Conservation (phyloP, 2,888 invertebrate species). For the Drosophila koepferae region DNA sequence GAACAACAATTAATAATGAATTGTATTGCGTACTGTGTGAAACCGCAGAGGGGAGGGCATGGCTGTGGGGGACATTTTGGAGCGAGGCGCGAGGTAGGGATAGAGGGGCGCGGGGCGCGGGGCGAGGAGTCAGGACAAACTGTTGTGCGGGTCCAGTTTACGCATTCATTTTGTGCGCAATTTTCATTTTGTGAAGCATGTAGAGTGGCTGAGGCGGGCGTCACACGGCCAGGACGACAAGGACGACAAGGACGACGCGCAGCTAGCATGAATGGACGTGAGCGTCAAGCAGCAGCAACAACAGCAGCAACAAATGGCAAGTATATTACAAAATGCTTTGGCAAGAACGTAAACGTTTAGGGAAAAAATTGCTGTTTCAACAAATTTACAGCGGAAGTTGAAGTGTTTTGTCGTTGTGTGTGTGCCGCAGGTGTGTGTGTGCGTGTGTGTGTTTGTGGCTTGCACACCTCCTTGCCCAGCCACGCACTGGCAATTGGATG, state of each 20-base stretch:
- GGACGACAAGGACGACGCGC: slow-evolving; percentile 47
- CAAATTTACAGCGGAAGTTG: slow-evolving; percentile 80
- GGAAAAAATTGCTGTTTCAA: slow-evolving; percentile 75
- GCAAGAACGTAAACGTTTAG: slow-evolving; percentile 59
- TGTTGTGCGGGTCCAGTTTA: slow-evolving; percentile 55
- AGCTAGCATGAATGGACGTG: slow-evolving; percentile 64
- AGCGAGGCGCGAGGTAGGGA: not conserved
- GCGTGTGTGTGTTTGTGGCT: slow-evolving; percentile 25
- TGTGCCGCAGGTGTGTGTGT: slow-evolving; percentile 35
- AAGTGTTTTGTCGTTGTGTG: slow-evolving; percentile 56
- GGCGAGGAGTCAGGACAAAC: not conserved
- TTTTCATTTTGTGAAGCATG: slow-evolving; percentile 45
- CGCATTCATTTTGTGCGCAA: slow-evolving; percentile 69
- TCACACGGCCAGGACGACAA: slow-evolving; percentile 55
- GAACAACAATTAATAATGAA: slow-evolving; percentile 81
- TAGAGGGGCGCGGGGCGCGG: too few relatives aligned
- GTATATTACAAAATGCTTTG: slow-evolving; percentile 73
- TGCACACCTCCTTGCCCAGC: slow-evolving; percentile 11
- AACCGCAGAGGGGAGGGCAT: slow-evolving; percentile 53
- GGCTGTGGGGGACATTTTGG: not conserved
- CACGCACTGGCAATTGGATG: not conserved
- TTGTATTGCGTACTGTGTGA: slow-evolving; percentile 77
- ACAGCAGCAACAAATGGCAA: slow-evolving; percentile 59
- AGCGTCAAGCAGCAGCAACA: slow-evolving; percentile 57
- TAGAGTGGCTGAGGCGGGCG: slow-evolving; percentile 15